A percentile compares a stretch with the other conserved stretches of the same genome.
Evolutionary conservation across 2,113 vertebrate species (phyloP).

Genomic region (Trematomus loennbergii): DNA sequence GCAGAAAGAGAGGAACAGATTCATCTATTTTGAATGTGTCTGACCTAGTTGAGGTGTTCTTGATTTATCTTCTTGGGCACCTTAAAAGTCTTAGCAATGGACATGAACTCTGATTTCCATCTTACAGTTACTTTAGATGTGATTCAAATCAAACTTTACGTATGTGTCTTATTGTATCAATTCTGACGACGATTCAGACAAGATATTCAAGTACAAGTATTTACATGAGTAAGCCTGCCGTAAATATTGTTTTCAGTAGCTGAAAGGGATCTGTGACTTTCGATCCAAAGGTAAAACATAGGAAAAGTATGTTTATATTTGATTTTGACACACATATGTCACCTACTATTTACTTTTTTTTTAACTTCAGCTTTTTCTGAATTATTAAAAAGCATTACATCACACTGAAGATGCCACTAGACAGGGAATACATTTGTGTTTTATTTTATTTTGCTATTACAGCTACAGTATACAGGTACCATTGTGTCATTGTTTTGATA

Average conservation of each 20-base stretch:
- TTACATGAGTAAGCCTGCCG: not conserved
- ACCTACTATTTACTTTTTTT: too few species aligned
- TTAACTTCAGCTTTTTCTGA: too few species aligned
- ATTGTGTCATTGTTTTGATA: not conserved
- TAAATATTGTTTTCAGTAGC: not conserved
- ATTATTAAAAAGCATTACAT: not conserved
- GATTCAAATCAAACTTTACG: not conserved
- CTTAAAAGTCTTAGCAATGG: conserved; percentile 50
- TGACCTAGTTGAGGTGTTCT: conserved; percentile 71
- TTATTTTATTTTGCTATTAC: not conserved
- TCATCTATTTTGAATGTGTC: conserved; percentile 73
- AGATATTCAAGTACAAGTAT: not conserved
- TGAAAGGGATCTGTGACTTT: too few species aligned
- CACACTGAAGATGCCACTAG: not conserved
- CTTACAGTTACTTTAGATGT: not conserved
- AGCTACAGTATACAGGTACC: not conserved
- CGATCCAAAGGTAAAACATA: too few species aligned
- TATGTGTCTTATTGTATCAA: not conserved
- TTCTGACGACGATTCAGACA: not conserved
- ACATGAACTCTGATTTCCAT: conserved; percentile 29
- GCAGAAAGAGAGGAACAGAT: conserved; percentile 49
- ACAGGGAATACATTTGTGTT: not conserved
- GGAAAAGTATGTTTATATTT: too few species aligned
- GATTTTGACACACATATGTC: too few species aligned
- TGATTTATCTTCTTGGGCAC: conserved; percentile 68